Evolutionary conservation across 1,140 invertebrate species (phyloP).

Genomic region (Neelides sp.): DNA sequence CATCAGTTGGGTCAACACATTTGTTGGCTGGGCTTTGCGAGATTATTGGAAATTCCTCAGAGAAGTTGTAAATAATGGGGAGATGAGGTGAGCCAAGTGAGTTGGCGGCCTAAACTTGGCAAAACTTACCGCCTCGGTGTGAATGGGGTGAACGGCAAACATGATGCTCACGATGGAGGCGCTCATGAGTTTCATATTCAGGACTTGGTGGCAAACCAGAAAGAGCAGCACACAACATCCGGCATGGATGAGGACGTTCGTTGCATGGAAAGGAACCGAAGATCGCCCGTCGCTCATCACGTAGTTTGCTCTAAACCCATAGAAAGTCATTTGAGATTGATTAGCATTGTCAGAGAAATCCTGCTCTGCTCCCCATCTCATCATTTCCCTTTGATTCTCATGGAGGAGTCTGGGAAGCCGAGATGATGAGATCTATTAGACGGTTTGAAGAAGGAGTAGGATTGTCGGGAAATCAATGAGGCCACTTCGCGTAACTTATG

Average conservation of each 20-base stretch:
- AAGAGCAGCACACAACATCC: conserved; percentile 56
- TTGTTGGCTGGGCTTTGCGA: too few species aligned
- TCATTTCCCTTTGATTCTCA: background rate
- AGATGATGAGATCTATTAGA: too few species aligned
- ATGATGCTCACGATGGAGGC: conserved; percentile 54
- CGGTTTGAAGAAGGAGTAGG: too few species aligned
- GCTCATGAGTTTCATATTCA: conserved; percentile 49
- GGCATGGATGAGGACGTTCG: conserved; percentile 46
- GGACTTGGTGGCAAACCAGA: conserved; percentile 49
- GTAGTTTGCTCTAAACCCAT: conserved; percentile 55
- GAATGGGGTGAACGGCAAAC: conserved; percentile 79
- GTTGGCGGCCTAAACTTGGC: background rate
- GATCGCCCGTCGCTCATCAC: conserved; percentile 48
- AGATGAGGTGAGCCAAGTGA: background rate
- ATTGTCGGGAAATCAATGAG: conserved; percentile 7
- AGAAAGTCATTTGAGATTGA: conserved; percentile 5
- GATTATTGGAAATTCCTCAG: background rate
- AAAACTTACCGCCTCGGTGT: conserved; percentile 68
- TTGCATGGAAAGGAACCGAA: conserved; percentile 58
- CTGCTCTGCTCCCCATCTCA: background rate
- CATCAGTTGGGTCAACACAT: too few species aligned
- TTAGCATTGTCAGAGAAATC: background rate
- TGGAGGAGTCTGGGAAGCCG: too few species aligned
- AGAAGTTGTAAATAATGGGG: background rate
- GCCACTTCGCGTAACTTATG: conserved; percentile 7